Base-by-base conservation (phyloP, 35 echinoderm and acorn worm species). In the Heliocidaris erythrogramma region DNA sequence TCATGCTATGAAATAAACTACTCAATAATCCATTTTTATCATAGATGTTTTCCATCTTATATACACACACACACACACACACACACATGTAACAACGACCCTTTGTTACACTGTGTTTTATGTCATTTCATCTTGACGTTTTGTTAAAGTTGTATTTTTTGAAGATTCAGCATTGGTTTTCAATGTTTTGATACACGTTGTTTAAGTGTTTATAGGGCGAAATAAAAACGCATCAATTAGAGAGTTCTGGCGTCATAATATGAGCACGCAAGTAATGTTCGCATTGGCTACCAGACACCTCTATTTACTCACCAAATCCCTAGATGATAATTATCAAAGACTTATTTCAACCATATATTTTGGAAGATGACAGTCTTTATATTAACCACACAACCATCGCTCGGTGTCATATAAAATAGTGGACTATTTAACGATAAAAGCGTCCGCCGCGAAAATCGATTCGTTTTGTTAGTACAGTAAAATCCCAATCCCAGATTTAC, bases 351-450 rank as follows among this genome's bases (percentile, higher is more conserved):
- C 91, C 18, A 59, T 92, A 56, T 24, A 30, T 30, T 49, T n/a
- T 53, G 2, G 91, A 59, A 92, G 50, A 92, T 92, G 91, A 53
- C 91, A 92, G 91, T 92, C 29, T 92, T 32, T 89, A 89, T 48
- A 89, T 89, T n/a, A 42, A 5, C 87, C 87, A 89, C 17, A 89
- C 47, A 48, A 89, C 31, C 32, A 89, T 42, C 11, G 31, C 31
- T 30, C 87, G 87, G 24, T 48, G 47, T 78, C 65, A n/a, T 78
- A 24, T 27, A 78, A 7, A 78, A 27, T 78, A 27, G 65, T 78
- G 65, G 14, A n/a, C 21, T 78, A 24, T 56, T 24, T 78, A 27
- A 5, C 18, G 21, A 24, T 27, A 7, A 78, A 71, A 78, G 2
- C 5, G 65, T 78, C 65, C 65, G 18, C 65, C 65, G 27, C 18